Base-by-base conservation (phyloP, 1,140 invertebrate species). In the Drosophila biarmipes region DNA sequence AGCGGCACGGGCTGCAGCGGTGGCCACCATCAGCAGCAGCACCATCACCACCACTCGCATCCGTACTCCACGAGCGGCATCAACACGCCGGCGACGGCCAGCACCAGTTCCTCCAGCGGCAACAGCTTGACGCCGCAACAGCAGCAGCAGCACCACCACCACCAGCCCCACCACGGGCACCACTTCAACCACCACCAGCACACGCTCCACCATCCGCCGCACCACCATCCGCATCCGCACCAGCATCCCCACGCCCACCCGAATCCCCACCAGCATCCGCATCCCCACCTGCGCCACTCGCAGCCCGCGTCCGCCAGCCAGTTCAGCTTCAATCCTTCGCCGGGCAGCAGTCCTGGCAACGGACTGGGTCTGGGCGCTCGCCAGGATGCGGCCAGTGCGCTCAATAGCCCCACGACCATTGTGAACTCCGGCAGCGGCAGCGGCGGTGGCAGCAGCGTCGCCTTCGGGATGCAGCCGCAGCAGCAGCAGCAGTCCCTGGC, bases 371-470 rank as follows among this genome's bases (percentile, higher is more conserved):
- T 87, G 66, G 67, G 85, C 27, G 63, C 49, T 61, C 78, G 78
- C 21, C 78, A 89, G 46, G 82, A 84, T 79, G 84, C 67, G 37
- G 64, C 71, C 31, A 82, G 78, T 67, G 73, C 68, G 34, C 72
- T 82, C 27, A 91, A 91, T 48, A 91, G 90, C 79, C 90, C 90
- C 37, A 85, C 84, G 35, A 89, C 80, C 56, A 86, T 91, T 87
- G 77, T 91, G 69, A 91, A 91, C 73, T 91, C 90, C 12, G 85
- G 62, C 37, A 91, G 85, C 64, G 78, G 90, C 63, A 78, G 80
- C 61, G 73, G 84, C 49, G 75, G 69, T 15, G 78, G 84, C 43
- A 84, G 81, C 64, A 78, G 82, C 71, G 75, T 74, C 51, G 82
- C 66, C 53, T 80, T 63, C 77, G 80, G 75, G 4, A 84, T 89